Conservation (phyloP, 2,113 vertebrate genomes). For the Equus quagga region DNA sequence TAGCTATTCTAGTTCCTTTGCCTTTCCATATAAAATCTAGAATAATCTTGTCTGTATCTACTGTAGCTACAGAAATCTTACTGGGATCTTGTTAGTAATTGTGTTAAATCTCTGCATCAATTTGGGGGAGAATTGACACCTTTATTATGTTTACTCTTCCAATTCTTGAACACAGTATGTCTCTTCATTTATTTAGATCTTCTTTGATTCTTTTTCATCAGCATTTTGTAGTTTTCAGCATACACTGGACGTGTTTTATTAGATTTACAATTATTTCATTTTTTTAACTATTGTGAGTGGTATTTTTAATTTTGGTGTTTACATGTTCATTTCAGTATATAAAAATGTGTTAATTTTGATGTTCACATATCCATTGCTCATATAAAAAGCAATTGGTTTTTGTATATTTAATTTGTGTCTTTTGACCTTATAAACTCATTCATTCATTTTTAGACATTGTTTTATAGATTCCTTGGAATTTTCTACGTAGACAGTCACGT, state of each 20-base stretch:
- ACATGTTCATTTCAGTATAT: neutral
- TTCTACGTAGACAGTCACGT: neutral
- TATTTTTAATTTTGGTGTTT: conserved; percentile 12
- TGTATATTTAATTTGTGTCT: neutral
- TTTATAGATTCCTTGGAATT: neutral
- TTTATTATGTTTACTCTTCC: conserved; percentile 1
- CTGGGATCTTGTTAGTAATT: neutral
- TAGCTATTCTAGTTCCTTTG: conserved; percentile 38
- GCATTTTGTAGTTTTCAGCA: conserved; percentile 3
- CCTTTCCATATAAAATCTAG: neutral
- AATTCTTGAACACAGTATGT: neutral
- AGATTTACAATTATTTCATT: neutral
- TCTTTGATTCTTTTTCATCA: neutral
- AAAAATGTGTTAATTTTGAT: conserved; percentile 45
- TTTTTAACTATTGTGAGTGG: neutral
- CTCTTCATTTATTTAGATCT: conserved; percentile 9
- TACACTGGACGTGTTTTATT: conserved; percentile 16
- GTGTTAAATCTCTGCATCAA: neutral
- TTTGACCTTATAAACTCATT: neutral
- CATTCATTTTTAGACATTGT: neutral
- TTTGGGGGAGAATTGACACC: neutral
- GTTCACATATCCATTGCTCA: neutral
- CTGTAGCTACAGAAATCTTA: neutral
- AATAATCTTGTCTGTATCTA: neutral
- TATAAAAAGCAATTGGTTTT: conserved; percentile 38